phyloP scores from a whole-genome alignment of 2,113 vertebrate genomes.

The Natator depressus region DNA sequence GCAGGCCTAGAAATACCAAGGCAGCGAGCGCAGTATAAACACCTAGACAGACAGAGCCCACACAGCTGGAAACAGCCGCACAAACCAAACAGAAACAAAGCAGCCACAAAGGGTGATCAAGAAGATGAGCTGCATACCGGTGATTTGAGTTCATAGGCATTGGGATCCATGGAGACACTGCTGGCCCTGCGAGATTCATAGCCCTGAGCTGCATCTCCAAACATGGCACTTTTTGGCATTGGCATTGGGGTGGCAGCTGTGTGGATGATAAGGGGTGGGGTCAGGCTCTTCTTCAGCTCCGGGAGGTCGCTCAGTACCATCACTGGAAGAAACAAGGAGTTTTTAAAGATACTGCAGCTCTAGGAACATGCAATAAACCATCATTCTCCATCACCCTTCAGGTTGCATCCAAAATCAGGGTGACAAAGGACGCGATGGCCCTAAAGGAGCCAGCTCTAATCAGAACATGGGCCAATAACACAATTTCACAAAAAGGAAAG shows the following conservation, averaged over 20 bases:
- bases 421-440: not conserved
- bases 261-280: slow-evolving; percentile 96
- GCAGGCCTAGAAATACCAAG: not conserved
- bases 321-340: slow-evolving; percentile 70
- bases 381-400: not conserved
- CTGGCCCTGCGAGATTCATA: slow-evolving; percentile 85
- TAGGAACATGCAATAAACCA: not conserved
- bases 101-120: not conserved
- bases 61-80: rapidly evolving
- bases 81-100: not conserved
- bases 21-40: not conserved
- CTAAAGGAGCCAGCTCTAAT: rapidly evolving
- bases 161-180: slow-evolving; percentile 84
- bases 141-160: slow-evolving; percentile 86
- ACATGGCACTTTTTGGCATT: slow-evolving; percentile 88
- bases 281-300: slow-evolving; percentile 89
- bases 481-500: not conserved
- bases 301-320: slow-evolving; percentile 89
- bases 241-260: slow-evolving; percentile 97
- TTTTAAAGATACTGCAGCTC: not conserved
- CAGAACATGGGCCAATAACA: not conserved
- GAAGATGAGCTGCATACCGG: slow-evolving; percentile 78
- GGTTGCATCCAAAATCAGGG: rapidly evolving
- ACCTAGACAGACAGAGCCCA: not conserved
- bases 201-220: slow-evolving; percentile 75